Evolutionary conservation across 2,888 invertebrate species (phyloP), one percentile per base, ranked within the genome.

Genomic region (Caenorhabditis wallacei): DNA sequence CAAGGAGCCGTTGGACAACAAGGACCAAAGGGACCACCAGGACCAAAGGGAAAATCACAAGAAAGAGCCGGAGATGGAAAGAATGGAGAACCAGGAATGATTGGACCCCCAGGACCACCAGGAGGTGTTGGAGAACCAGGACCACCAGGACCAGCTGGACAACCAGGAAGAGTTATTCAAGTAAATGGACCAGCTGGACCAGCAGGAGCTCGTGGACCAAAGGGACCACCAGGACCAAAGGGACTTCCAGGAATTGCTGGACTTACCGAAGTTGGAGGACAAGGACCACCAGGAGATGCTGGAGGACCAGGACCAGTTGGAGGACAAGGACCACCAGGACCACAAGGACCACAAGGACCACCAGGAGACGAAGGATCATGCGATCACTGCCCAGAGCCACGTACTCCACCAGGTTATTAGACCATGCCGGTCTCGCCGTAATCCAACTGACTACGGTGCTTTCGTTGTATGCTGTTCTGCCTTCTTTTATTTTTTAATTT

Each of bases 331-430:
- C 89, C 88, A 70, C 84, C 84, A 16, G 90, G 90, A 64, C 90
- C 88, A 57, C 86, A 85, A 22, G 90, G 90, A 69, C 87, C 88
- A 51, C 84, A 85, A 53, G 91, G 90, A 80, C 85, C 87, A 35
- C 85, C 86, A 63, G 91, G 91, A 84, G 91, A 91, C 70, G 90
- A 91, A 82, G 91, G 91, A 56, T 85, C 86, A 26, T 91, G 91
- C 89, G 91, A 90, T 64, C 91, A 91, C 82, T 91, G 91, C 84
- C 91, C 91, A 63, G 89, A 88, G 82, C 90, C 90, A 46, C 85
- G 90, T 54, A 90, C 90, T 48, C 90, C 90, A 74, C 90, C 90
- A 59, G 90, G 90, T 56, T 90, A 90, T 76, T 90, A 90, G 82
- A 74, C 70, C 63, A n/a, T 18, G 7, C 13, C 30, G 71, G 71